Evolutionary conservation across 2,888 invertebrate genomes (phyloP), one percentile per base, ranked within the genome.

Genomic region (Xylota segnis): DNA sequence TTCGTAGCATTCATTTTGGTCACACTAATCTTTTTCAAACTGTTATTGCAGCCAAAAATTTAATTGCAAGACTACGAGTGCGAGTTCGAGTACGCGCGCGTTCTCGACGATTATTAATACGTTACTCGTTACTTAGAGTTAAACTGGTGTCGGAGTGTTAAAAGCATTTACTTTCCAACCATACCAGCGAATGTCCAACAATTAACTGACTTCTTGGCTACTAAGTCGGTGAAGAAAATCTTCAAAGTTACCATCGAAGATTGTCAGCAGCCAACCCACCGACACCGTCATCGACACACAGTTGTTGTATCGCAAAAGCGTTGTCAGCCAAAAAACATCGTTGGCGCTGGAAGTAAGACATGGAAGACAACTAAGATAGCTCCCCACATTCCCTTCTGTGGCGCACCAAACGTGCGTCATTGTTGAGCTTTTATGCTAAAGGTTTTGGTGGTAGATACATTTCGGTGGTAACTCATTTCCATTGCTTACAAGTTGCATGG

Each of bases 241-340:
- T 78, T 82, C 87, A 74, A 83, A 87, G 74, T 83, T 70, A 87
- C 87, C 87, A 71, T 83, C 87, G 87, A 87, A 87, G 83, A 86
- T 68, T 86, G 82, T 86, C 82, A 77, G 76, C 81, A 76, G 58
- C 45, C 66, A 83, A 7, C 70, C 79, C 82, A 82, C 76, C 63
- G 72, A 82, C 75, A 79, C 70, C 14, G 43, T 43, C 43, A 14
- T 43, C 45, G 63, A 70, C 75, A 81, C 29, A 72, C 50, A 71
- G 76, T 81, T 59, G 74, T 63, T 59, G 74, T 63, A 84, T 50
- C 63, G 71, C 63, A 65, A 84, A 84, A 84, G 79, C 71, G 81
- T 66, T 76, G 43, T 76, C 58, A 70, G 76, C 45, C 65, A 65
- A 76, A 70, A 70, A 77, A 54, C n/a, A n/a, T 50, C 18, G 23